These are phyloP conservation scores for Gavialis gangeticus DNA, from an alignment of 2,113 vertebrate species.

Conservation along the genomic window DNA sequence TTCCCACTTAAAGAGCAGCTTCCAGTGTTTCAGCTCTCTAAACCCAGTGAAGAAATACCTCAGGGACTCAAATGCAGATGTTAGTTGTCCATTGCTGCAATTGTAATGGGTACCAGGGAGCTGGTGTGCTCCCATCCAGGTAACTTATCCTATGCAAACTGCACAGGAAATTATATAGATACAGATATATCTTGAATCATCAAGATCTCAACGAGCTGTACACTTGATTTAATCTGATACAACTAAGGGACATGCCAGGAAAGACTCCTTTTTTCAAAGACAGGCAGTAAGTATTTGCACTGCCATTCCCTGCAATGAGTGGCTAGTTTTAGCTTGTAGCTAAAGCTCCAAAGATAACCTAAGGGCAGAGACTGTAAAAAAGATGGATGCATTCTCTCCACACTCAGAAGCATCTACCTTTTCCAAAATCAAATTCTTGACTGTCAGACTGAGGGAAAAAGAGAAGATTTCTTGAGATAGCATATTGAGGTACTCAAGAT, in stretches of 20 bases:
- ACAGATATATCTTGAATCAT: not conserved
- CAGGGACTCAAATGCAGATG: not conserved
- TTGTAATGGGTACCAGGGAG: not conserved
- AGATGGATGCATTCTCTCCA: rapidly evolving
- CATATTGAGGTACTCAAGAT: not conserved
- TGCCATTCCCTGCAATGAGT: not conserved
- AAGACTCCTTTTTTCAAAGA: not conserved
- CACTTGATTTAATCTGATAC: not conserved
- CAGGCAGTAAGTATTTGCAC: not conserved
- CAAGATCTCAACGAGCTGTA: not conserved
- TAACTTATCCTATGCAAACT: no score
- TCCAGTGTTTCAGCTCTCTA: not conserved
- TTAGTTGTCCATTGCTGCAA: not conserved
- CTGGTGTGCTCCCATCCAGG: not conserved
- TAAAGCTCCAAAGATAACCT: not conserved
- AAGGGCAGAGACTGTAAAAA: not conserved
- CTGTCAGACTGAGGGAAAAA: not conserved
- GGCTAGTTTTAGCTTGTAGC: not conserved
- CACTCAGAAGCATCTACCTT: not conserved
- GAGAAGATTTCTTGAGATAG: not conserved
- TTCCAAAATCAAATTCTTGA: not conserved
- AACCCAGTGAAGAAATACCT: not conserved
- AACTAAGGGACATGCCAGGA: not conserved
- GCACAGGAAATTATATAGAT: not conserved
- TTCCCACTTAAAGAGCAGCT: not conserved